These are phyloP conservation scores for Nasonovia ribisnigri DNA, from an alignment of 2,888 invertebrate genomes.

Conservation along the genomic window DNA sequence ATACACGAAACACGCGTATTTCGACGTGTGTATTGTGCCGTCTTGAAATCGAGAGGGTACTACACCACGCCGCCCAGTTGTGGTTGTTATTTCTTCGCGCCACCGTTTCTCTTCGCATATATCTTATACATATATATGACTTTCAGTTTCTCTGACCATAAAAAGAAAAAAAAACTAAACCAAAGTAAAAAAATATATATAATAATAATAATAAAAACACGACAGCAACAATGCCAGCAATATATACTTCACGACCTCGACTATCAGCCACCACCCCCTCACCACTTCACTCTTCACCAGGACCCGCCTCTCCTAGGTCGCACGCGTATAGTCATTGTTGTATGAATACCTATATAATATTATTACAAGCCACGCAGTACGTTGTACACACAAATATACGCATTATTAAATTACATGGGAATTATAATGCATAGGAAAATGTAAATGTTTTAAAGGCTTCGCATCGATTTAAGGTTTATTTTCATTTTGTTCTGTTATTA, in stretches of 20 bases:
- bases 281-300: neutral
- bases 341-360: neutral
- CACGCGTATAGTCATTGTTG: neutral
- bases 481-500: conserved; percentile 26
- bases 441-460: conserved; percentile 62
- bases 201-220: neutral
- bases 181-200: neutral
- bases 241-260: neutral
- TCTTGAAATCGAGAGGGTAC: neutral
- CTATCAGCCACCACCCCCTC: neutral
- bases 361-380: neutral
- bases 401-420: neutral
- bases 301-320: neutral
- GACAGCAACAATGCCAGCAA: neutral
- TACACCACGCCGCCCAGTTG: neutral
- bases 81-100: neutral
- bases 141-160: neutral
- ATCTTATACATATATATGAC: neutral
- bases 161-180: neutral
- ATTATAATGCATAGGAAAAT: conserved; percentile 13
- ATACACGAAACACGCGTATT: neutral
- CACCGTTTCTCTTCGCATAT: neutral
- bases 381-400: neutral
- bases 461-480: conserved; percentile 42
- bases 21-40: neutral